Evolutionary conservation across 2,797 vertebrate species (phyloP), one percentile per base, ranked within the genome.

Genomic region (Leptoclinus maculatus): DNA sequence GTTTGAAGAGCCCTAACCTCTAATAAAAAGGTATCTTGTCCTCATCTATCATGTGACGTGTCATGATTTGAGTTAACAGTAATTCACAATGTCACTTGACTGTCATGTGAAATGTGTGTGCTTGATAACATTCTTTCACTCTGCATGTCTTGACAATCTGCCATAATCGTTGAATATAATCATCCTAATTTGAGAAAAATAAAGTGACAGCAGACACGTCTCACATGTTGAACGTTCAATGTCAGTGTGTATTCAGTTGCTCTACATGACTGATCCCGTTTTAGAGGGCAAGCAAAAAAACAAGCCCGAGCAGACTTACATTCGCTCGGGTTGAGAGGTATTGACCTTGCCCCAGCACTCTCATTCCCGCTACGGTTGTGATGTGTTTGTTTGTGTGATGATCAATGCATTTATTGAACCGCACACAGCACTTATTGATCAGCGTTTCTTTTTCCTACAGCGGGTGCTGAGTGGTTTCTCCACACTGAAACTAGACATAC

Each of bases 381-480:
- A 87, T 82, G 84, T 84, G 86, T 91, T 90, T 87, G 89, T 88
- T 90, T 88, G 88, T 83, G 84, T 25, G 65, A 77, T 88, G 88
- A 93, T 94, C 93, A 89, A 92, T 92, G 88, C 73, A 29, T 83
- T 75, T 77, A 91, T 92, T 74, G 87, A 91, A 83, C 88, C 54
- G 1, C 84, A 77, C 77, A 57, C 83, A 80, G 86, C 73, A 80
- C 60, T 47, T 80, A 93, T 90, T 85, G 92, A 94, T 91, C 86
- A 71, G 78, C 68, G 86, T 85, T 92, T 82, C 82, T 91, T 90
- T 88, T 88, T 90, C 79, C 77, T 89, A 21, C 73, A 81, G 80
- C 76, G 58, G 71, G 64, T 8, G 17, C 86, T 86, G 78, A 88
- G 83, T 79, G 78, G 74, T 66, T 70, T 66, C 69, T 78, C 64